phyloP scores from a whole-genome alignment of 1,140 invertebrate species.

The Oryzaephilus surinamensis region DNA sequence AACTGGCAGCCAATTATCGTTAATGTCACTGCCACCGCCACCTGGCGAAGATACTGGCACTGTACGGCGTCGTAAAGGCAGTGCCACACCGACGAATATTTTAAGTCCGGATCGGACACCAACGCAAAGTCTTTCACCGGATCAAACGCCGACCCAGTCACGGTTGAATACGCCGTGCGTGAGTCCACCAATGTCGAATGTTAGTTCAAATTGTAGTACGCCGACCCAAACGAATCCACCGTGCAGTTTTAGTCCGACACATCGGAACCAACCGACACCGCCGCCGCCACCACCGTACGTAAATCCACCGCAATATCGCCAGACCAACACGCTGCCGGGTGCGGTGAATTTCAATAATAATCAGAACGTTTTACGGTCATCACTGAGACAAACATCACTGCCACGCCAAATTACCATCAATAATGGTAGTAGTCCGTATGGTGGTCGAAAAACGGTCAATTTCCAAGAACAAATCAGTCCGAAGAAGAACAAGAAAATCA shows the following conservation, averaged over 20 bases:
- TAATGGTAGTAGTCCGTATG: constrained; percentile 37
- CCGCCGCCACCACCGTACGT: constrained; percentile 20
- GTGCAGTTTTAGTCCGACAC: constrained; percentile 23
- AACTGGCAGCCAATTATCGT: constrained; percentile 53
- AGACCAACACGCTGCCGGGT: constrained; percentile 20
- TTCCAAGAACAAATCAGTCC: constrained; percentile 42
- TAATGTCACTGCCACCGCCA: constrained; percentile 57
- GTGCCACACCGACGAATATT: constrained; percentile 28
- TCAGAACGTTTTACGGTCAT: constrained; percentile 25
- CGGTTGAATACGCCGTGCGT: constrained; percentile 38
- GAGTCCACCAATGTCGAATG: constrained; percentile 38
- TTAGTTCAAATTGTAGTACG: constrained; percentile 30
- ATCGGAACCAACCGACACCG: constrained; percentile 9
- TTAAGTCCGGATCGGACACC: constrained; percentile 32
- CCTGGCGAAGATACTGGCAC: constrained; percentile 40
- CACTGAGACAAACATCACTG: constrained; percentile 28
- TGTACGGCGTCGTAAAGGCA: constrained; percentile 33
- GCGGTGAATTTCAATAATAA: constrained; percentile 25
- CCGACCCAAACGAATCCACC: constrained; percentile 28
- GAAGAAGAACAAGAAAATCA: constrained; percentile 43
- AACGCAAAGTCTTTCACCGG: constrained; percentile 34
- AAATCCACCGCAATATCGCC: constrained; percentile 26
- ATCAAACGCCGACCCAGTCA: constrained; percentile 35
- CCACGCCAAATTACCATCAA: constrained; percentile 26
- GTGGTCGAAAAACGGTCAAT: constrained; percentile 40